A percentile compares a stretch with the other conserved stretches of the same genome.
These are phyloP conservation scores for Scarus forsteni DNA, from an alignment of 2,797 vertebrate species.

Conservation along the genomic window DNA sequence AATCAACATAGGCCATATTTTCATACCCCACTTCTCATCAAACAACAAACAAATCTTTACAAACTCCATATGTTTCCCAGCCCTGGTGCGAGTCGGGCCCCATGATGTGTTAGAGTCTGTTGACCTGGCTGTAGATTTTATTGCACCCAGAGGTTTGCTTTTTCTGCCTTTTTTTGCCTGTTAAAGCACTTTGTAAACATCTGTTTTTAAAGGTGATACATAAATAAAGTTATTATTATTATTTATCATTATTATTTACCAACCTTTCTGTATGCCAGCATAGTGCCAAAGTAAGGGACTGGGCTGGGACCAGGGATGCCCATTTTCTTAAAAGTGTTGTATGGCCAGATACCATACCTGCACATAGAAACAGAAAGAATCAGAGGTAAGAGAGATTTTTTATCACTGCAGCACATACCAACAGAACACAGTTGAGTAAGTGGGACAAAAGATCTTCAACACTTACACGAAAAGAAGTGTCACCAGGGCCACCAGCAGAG, in stretches of 20 bases:
- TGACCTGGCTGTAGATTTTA: too few species aligned
- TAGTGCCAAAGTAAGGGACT: constrained; percentile 65
- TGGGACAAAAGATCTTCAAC: background rate
- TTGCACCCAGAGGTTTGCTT: too few species aligned
- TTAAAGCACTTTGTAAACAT: too few species aligned
- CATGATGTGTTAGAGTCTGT: too few species aligned
- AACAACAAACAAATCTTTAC: too few species aligned
- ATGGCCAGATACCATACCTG: constrained; percentile 71
- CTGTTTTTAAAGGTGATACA: too few species aligned
- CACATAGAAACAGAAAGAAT: background rate
- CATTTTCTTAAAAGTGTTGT: constrained; percentile 61
- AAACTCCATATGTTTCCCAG: too few species aligned
- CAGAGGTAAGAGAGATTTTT: background rate
- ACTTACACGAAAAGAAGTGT: constrained; percentile 71
- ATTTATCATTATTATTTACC: constrained; percentile 4
- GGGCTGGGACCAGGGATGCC: constrained; percentile 72
- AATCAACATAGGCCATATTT: too few species aligned
- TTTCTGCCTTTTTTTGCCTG: too few species aligned
- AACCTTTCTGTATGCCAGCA: constrained; percentile 71
- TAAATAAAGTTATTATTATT: too few species aligned
- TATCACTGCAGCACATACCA: background rate
- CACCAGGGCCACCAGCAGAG: constrained; percentile 71
- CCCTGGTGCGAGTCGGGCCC: too few species aligned
- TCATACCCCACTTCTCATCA: too few species aligned
- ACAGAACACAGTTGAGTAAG: background rate